A percentile compares a stretch with the other conserved stretches of the same genome.
These are phyloP conservation scores for Drosophila nr. perissopoda DNA, from an alignment of 2,888 invertebrate genomes.

Conservation along the genomic window DNA sequence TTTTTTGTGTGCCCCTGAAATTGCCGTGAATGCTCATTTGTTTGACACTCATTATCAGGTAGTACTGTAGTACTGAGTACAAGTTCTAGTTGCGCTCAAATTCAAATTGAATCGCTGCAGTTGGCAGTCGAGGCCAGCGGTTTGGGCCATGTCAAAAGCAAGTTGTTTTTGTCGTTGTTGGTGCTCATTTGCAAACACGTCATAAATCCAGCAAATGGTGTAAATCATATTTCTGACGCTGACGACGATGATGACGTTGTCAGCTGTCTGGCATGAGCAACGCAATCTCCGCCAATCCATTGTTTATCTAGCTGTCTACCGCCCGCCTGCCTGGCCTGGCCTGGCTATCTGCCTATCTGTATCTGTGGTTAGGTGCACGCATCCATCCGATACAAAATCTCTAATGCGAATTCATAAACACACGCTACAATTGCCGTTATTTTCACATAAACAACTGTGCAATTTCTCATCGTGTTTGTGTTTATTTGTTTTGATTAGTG, in stretches of 20 bases:
- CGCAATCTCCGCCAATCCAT: conserved; percentile 40
- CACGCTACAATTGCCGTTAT: conserved; percentile 40
- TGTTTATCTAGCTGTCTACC: conserved; percentile 41
- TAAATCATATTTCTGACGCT: conserved; percentile 47
- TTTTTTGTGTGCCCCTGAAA: conserved; percentile 25
- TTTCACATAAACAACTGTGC: conserved; percentile 51
- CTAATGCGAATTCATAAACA: conserved; percentile 25
- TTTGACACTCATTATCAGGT: neutral
- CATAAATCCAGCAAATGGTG: conserved; percentile 48
- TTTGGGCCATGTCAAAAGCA: conserved; percentile 6
- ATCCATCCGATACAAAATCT: conserved; percentile 44
- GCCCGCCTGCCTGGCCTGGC: conserved; percentile 12
- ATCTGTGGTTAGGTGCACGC: conserved; percentile 17
- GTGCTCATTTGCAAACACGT: conserved; percentile 36
- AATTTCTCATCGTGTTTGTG: conserved; percentile 37
- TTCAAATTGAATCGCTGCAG: conserved; percentile 11
- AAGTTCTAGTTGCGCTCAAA: conserved; percentile 4
- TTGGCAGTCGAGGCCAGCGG: conserved; percentile 2
- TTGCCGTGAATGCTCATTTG: neutral
- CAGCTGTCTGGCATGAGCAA: conserved; percentile 40
- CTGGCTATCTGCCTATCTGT: conserved; percentile 1
- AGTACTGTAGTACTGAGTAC: neutral
- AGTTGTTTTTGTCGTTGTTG: conserved; percentile 5
- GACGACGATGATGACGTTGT: conserved; percentile 57
- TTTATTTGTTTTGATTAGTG: conserved; percentile 51